Evolutionary conservation across 2,797 vertebrate species (phyloP).

Genomic region (Arvicola amphibius): DNA sequence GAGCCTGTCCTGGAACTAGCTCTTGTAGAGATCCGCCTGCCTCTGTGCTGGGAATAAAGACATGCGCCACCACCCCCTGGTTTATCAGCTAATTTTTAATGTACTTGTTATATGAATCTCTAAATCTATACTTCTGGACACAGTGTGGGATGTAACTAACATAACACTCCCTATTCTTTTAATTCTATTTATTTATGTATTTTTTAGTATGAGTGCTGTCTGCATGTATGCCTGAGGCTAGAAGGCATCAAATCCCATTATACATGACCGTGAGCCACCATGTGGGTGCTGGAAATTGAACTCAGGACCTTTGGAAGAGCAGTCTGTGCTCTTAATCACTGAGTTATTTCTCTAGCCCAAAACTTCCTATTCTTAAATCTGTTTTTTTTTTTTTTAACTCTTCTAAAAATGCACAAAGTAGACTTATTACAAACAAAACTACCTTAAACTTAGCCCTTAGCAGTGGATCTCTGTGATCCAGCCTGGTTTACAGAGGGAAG

Average conservation of each 20-base stretch:
- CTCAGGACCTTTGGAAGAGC: neutral
- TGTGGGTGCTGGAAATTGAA: neutral
- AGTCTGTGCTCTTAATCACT: neutral
- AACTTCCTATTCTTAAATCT: constrained; percentile 47
- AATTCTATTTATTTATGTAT: neutral
- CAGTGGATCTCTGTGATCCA: neutral
- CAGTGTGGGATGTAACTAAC: neutral
- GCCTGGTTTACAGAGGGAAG: neutral
- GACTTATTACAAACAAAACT: constrained; percentile 42
- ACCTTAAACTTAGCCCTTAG: constrained; percentile 18
- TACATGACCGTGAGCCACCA: too few relatives aligned
- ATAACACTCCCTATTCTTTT: neutral
- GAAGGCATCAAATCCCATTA: neutral
- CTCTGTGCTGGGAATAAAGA: neutral
- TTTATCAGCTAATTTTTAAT: neutral
- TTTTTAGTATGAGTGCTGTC: neutral
- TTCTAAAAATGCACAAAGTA: neutral
- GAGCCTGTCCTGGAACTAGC: neutral
- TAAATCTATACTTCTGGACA: neutral
- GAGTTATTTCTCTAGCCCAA: neutral
- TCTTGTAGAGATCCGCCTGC: neutral
- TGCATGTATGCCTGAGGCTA: neutral
- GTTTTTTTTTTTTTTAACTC: constrained; percentile 14
- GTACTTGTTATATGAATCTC: neutral
- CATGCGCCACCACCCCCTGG: fast-evolving